Base-by-base conservation (phyloP, 2,888 invertebrate genomes). In the Trichacis sp. region DNA sequence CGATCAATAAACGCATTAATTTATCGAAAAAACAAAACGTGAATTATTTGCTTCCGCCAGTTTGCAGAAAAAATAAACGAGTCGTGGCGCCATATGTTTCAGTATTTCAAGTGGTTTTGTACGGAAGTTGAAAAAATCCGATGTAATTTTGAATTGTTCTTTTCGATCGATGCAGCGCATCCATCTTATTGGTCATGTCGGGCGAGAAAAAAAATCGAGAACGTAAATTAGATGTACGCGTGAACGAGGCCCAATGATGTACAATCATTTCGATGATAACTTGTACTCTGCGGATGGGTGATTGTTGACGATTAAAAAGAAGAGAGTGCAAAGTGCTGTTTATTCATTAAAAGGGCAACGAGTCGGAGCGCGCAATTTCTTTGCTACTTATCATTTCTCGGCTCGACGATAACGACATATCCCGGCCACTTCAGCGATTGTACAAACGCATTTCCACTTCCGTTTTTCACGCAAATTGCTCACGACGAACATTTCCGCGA, bases 381-480 rank as follows among this genome's bases (percentile, higher is more conserved):
- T 48, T 48, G 33, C 47, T 14, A 29, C 15, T 48, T 33, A n/a
- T 20, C 9, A 30, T 30, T 48, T 48, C 30, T 17, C 5, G 11
- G 30, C 47, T 30, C 15, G 30, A 48, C 20, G 30, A 45, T 19
- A 45, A 30, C 30, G 20, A 48, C 47, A 48, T 48, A 48, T 48
- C 49, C 38, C 29, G 19, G 18, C 18, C 5, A 48, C 47, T 51
- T 51, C 9, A 30, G 18, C 42, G 43, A 47, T 55, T 36, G 14
- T 42, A 42, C 17, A 42, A 42, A 42, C 42, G 48, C 52, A 48
- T 14, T 46, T 59, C n/a, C n/a, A n/a, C n/a, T 50, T 58, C 52
- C 56, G 53, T 58, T 58, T 43, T 56, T 40, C 55, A 51, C 24
- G 54, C 54, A 48, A 59, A 64, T 56, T 60, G 56, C 52, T 64